Percentiles rank a stretch among this genome's conserved stretches.
phyloP scores from a whole-genome alignment of 2,113 vertebrate species.

The Puma concolor region DNA sequence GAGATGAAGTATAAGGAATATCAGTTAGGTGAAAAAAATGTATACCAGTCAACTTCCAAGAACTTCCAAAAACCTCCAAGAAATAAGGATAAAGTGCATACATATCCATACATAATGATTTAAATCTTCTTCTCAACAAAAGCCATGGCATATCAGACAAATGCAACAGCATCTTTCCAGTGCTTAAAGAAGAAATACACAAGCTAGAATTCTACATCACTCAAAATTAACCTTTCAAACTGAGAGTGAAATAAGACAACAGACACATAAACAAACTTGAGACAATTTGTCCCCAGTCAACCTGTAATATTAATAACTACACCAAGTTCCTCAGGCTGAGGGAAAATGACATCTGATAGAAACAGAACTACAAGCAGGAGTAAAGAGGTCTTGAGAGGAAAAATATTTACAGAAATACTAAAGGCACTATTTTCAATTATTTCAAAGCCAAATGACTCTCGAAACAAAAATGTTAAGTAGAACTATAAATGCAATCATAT shows the following conservation, averaged over 20 bases:
- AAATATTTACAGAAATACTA: constrained; percentile 19
- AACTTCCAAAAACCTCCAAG: not conserved
- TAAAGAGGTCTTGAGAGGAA: not conserved
- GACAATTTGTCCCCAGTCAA: not conserved
- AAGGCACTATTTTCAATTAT: not conserved
- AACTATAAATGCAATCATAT: not conserved
- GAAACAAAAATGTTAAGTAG: constrained; percentile 22
- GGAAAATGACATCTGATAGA: not conserved
- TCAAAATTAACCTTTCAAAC: not conserved
- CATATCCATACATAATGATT: not conserved
- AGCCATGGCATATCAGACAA: not conserved
- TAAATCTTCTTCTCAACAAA: constrained; percentile 11
- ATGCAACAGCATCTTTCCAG: not conserved
- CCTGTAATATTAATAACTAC: not conserved
- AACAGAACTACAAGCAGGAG: not conserved
- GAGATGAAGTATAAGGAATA: not conserved
- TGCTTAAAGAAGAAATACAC: not conserved
- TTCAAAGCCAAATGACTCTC: constrained; percentile 28
- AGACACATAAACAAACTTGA: not conserved
- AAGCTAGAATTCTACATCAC: not conserved
- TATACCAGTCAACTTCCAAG: not conserved
- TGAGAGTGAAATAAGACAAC: not conserved
- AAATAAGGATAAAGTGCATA: not conserved
- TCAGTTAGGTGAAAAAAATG: constrained; percentile 24
- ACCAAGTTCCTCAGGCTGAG: not conserved